Evolutionary conservation across 92 coral and sea anemone genomes (phyloP).

Genomic region (Anthopleura xanthogrammica): DNA sequence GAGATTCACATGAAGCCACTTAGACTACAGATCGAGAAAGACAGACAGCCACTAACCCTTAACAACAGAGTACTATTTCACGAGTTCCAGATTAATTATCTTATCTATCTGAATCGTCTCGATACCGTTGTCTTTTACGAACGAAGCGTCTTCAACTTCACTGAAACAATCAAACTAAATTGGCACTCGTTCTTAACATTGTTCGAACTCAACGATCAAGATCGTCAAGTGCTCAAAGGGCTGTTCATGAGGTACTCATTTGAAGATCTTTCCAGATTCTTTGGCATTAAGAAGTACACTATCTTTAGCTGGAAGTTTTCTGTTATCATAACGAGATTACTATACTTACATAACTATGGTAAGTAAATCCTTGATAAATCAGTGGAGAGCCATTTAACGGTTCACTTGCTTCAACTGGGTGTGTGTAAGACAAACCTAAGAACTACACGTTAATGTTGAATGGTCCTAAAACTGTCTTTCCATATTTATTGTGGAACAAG

Average conservation of each 20-base stretch:
- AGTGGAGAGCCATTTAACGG: too few relatives aligned
- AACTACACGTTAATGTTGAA: too few relatives aligned
- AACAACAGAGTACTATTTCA: neutral
- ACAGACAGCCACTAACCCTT: constrained; percentile 11
- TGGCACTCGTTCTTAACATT: neutral
- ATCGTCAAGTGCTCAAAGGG: too few relatives aligned
- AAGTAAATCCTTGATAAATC: neutral
- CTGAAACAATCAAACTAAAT: neutral
- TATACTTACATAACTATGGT: neutral
- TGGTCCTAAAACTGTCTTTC: too few relatives aligned
- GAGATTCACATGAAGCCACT: neutral
- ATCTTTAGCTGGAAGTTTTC: constrained; percentile 1
- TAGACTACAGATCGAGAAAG: constrained; percentile 6
- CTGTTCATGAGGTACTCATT: constrained; percentile 9
- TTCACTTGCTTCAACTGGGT: too few relatives aligned
- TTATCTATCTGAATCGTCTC: neutral
- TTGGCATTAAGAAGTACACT: neutral
- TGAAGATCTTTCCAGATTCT: neutral
- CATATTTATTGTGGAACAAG: too few relatives aligned
- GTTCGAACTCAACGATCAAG: neutral
- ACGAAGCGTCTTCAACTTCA: constrained; percentile 7
- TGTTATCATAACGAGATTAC: neutral
- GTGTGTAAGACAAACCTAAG: too few relatives aligned
- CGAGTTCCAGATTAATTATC: neutral
- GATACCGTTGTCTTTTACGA: neutral